Conservation (phyloP, 2,797 vertebrate genomes). For the Falco rusticolus region DNA sequence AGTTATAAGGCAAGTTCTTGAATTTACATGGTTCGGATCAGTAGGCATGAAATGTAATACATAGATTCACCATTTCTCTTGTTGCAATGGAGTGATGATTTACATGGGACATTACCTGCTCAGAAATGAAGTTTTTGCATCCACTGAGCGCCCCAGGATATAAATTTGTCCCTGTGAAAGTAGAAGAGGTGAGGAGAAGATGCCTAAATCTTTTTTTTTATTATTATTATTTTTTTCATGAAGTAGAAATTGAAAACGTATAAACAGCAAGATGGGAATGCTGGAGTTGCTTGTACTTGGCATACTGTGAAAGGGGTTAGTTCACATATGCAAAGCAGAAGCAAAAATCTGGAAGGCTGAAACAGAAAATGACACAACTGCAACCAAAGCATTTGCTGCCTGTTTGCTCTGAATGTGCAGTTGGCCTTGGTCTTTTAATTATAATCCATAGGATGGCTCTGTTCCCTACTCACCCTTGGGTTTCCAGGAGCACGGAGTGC, state of each 20-base stretch:
- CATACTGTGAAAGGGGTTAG: neutral
- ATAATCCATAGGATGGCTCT: constrained; percentile 22
- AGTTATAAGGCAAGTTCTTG: constrained; percentile 15
- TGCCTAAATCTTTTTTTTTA: neutral
- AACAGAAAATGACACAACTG: constrained; percentile 31
- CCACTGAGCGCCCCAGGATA: neutral
- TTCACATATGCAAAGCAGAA: constrained; percentile 49
- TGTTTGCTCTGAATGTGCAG: constrained; percentile 35
- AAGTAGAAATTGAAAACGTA: neutral
- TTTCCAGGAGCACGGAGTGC: constrained; percentile 23
- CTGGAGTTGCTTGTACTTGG: constrained; percentile 2
- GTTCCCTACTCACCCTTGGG: neutral
- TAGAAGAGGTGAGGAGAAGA: neutral
- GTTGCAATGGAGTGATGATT: neutral
- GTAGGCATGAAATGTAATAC: neutral
- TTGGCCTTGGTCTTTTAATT: constrained; percentile 29
- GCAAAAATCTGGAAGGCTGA: constrained; percentile 24
- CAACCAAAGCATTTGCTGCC: constrained; percentile 6
- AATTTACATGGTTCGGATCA: neutral
- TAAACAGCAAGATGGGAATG: neutral
- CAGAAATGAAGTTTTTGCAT: constrained; percentile 7
- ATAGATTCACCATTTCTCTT: neutral
- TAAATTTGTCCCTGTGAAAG: neutral
- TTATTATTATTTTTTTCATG: neutral
- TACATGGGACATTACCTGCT: constrained; percentile 33